Evolutionary conservation across 2,113 vertebrate genomes (phyloP).

Genomic region (Furnarius figulus): DNA sequence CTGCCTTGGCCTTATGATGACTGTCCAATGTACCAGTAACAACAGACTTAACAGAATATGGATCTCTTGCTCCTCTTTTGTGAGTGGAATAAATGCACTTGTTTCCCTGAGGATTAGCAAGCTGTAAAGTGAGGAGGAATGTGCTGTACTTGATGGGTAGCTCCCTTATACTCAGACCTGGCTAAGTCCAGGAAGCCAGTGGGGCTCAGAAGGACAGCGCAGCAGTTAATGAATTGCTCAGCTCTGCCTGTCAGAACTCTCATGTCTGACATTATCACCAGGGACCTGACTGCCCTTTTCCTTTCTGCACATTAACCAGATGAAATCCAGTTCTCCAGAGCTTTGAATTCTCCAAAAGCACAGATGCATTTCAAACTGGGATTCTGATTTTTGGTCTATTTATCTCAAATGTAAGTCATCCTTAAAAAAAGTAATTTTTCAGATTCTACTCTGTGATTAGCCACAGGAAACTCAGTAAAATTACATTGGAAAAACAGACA

Average conservation of each 20-base stretch:
- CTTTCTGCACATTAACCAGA: not conserved
- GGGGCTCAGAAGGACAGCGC: not conserved
- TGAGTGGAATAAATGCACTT: not conserved
- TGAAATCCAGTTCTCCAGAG: conserved; percentile 7
- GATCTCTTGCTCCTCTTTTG: not conserved
- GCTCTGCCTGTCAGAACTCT: not conserved
- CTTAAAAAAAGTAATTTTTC: not conserved
- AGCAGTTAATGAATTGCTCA: not conserved
- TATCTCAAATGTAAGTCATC: not conserved
- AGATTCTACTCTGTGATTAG: conserved; percentile 10
- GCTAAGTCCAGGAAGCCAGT: not conserved
- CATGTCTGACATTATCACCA: not conserved
- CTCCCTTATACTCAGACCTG: not conserved
- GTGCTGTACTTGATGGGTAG: not conserved
- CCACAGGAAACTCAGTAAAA: conserved; percentile 25
- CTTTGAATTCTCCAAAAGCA: not conserved
- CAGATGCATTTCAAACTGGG: not conserved
- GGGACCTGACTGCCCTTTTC: not conserved
- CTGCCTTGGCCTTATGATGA: not conserved
- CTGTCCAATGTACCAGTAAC: not conserved
- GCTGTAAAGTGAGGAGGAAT: not conserved
- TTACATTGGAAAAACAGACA: not conserved
- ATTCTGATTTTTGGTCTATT: not conserved
- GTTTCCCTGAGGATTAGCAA: not conserved
- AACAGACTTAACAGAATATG: not conserved